phyloP scores from a whole-genome alignment of 2,113 vertebrate species.

The Petroica traversi region DNA sequence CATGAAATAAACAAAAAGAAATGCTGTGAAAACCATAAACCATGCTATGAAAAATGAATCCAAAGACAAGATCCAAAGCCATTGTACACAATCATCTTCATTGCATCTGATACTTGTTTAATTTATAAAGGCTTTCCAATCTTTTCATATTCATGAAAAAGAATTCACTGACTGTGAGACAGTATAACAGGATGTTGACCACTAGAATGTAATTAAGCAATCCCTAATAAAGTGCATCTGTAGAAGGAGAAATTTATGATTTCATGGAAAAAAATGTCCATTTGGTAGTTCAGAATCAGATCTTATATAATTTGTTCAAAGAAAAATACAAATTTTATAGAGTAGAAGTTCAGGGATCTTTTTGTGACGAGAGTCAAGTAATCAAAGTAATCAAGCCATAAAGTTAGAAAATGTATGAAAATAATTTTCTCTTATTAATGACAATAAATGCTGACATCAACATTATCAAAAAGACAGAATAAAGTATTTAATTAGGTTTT shows the following conservation, averaged over 20 bases:
- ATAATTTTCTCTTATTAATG: background rate
- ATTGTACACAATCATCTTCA: background rate
- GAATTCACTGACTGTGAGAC: background rate
- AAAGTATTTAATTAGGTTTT: background rate
- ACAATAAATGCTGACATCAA: background rate
- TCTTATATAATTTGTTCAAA: background rate
- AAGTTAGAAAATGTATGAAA: background rate
- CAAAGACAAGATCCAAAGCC: background rate
- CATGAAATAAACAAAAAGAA: background rate
- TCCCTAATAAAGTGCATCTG: background rate
- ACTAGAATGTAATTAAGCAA: slow-evolving; percentile 37
- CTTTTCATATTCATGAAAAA: background rate
- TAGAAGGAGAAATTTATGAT: background rate
- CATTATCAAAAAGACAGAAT: background rate
- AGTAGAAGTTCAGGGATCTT: background rate
- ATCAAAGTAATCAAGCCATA: background rate
- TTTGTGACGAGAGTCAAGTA: background rate
- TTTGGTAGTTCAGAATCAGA: background rate
- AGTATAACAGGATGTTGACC: background rate
- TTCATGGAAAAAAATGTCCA: background rate
- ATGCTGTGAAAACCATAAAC: background rate
- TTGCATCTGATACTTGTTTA: background rate
- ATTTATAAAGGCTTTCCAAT: background rate
- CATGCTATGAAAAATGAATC: background rate
- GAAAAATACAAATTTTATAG: background rate